Base-by-base conservation (phyloP, 2,113 vertebrate species). In the Triplophysa rosa region DNA sequence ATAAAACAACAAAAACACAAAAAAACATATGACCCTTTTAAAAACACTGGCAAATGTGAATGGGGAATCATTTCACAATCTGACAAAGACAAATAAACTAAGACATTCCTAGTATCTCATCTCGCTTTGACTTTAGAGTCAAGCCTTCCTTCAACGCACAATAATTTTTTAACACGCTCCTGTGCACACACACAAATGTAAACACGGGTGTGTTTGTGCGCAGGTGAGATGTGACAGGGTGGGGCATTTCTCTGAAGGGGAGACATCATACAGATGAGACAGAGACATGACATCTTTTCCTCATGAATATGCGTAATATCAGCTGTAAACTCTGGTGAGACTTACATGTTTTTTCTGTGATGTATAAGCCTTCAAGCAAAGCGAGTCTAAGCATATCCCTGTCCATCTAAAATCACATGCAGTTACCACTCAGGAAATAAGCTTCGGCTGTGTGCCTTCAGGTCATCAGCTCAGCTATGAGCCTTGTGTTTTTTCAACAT, bases 311-410 rank as follows among this genome's bases (percentile, higher is more conserved):
- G 16, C 47, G 40, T 63, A 10, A 4, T 74, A 29, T 24, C 13
- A 59, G 42, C 40, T 63, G 58, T 23, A 19, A 37, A 74, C 42
- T 62, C 58, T 49, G 72, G 29, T 62, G 21, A 62, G 37, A 74
- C n/a, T n/a, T n/a, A n/a, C n/a, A n/a, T 62, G 21, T 62, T 62
- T 62, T 45, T 59, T 29, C n/a, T 24, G 61, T 74, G 58, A 62
- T 74, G 71, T 62, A 47, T 47, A 74, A 62, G 21, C 24, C 45
- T 23, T 47, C 40, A 26, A 17, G 17, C 37, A 13, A 29, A 72
- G 23, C 58, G 42, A 11, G 72, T 74, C 59, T 63, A 40, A 63
- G 72, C 72, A 47, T 24, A 74, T 74, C 23, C 72, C 17, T 19
- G 16, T 10, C 0, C 56, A 62, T 62, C n/a, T 11, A 7, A n/a